These are phyloP conservation scores for Jaculus jaculus DNA, from an alignment of 2,113 vertebrate genomes.

Conservation along the genomic window DNA sequence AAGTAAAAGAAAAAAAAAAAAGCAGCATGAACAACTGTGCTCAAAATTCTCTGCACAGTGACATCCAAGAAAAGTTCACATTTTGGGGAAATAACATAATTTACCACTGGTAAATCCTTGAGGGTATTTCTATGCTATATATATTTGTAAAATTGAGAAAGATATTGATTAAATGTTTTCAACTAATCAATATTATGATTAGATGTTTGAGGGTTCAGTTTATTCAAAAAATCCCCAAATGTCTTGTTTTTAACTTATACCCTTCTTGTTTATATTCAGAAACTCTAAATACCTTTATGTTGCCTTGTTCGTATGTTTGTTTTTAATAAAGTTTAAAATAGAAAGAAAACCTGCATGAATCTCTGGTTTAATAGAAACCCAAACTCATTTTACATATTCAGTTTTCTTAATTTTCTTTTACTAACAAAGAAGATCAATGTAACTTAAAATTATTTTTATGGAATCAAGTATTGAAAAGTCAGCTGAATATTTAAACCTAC, in stretches of 20 bases:
- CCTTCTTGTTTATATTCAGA: neutral
- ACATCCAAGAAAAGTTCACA: conserved; percentile 54
- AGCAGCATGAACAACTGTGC: conserved; percentile 46
- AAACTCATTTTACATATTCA: neutral
- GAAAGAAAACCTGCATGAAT: neutral
- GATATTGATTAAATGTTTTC: neutral
- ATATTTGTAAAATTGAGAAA: neutral
- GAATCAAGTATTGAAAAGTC: neutral
- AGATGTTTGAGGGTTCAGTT: neutral
- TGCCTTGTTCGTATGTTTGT: neutral
- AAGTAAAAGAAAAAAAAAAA: neutral
- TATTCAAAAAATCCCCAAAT: neutral
- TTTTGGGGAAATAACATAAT: neutral
- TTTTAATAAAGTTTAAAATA: neutral
- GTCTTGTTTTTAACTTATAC: neutral
- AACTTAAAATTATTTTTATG: conserved; percentile 37
- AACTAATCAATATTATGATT: neutral
- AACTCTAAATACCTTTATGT: neutral
- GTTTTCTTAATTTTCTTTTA: neutral
- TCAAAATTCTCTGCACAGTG: neutral
- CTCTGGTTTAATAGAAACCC: neutral
- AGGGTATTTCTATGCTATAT: neutral
- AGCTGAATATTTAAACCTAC: neutral
- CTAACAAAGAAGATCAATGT: neutral
- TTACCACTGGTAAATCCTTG: neutral